Base-by-base conservation (phyloP, 2,797 vertebrate genomes). In the Scolopax rusticola region DNA sequence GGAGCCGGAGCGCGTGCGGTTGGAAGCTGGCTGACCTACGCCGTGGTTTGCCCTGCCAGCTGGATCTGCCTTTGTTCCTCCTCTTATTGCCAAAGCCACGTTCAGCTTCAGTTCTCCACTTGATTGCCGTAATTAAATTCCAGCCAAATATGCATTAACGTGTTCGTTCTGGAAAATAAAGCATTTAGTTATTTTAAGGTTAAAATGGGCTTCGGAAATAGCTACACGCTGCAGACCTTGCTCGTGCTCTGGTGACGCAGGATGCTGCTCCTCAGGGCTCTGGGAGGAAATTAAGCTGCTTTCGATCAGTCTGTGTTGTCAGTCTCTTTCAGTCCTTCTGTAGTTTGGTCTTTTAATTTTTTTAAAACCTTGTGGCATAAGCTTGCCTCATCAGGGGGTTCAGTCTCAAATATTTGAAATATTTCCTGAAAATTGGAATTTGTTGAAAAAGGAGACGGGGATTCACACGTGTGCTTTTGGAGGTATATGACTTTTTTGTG, bases 21-120 rank as follows among this genome's bases (percentile, higher is more conserved):
- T 12, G 6, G 27, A 65, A 89, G 89, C 83, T 65, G 80, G 54
- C 48, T 92, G 85, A 88, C 79, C 63, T 43, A 6, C 0, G 0
- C 40, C 0, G 2, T 4, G 67, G 41, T 53, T 40, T 74, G 76
- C 53, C 0, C 21, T 61, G 68, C 93, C 76, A 90, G 83, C 89
- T 90, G 83, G 73, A 90, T 65, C 70, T 84, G 83, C 84, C 56
- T 83, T 75, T 83, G 67, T 61, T 79, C 41, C 86, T 96, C 71
- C 63, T 91, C 32, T 87, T 51, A 0, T 36, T 96, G 94, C 87
- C 91, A 93, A 89, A 95, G 86, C 89, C 70, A 33, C 6, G 20
- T 74, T 84, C 69, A 63, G 73, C 79, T 59, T 70, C 75, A 79
- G 15, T 78, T 75, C 51, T 64, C 67, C 25, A 2, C 89, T 82